These are phyloP conservation scores for Drosophila lacicola DNA, from an alignment of 2,888 invertebrate genomes.

Conservation along the genomic window DNA sequence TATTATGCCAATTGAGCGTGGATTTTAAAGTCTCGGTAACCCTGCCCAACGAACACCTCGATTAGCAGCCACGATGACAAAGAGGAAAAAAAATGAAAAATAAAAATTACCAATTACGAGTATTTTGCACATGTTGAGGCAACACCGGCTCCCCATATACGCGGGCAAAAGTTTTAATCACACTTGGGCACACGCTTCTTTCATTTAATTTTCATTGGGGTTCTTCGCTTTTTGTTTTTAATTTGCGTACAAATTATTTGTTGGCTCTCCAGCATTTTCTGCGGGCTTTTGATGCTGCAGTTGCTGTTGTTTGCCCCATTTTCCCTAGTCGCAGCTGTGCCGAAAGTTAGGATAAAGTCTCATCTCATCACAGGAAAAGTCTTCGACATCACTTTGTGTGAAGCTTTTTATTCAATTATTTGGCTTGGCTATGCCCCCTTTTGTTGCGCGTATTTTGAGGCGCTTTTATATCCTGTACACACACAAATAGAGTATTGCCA, in stretches of 20 bases:
- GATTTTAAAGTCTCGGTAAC: slow-evolving; percentile 39
- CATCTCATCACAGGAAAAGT: slow-evolving; percentile 54
- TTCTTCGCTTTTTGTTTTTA: slow-evolving; percentile 60
- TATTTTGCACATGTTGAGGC: slow-evolving; percentile 45
- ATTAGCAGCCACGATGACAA: slow-evolving; percentile 60
- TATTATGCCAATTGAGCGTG: slow-evolving; percentile 77
- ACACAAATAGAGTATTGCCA: not conserved
- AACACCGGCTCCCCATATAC: slow-evolving; percentile 1
- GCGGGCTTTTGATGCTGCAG: slow-evolving; percentile 47
- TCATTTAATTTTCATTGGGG: slow-evolving; percentile 68
- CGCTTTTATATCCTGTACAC: slow-evolving; percentile 12
- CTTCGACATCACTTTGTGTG: slow-evolving; percentile 63
- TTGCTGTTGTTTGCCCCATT: not conserved
- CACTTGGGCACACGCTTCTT: slow-evolving; percentile 71
- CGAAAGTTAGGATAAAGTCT: slow-evolving; percentile 65
- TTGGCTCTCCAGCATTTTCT: slow-evolving; percentile 47
- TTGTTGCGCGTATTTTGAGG: slow-evolving; percentile 24
- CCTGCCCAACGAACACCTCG: slow-evolving; percentile 37
- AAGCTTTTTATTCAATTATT: slow-evolving; percentile 59
- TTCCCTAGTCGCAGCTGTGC: slow-evolving; percentile 54
- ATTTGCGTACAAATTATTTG: slow-evolving; percentile 78
- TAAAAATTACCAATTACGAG: slow-evolving; percentile 60
- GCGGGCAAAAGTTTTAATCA: slow-evolving; percentile 74
- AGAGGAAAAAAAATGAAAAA: not conserved
- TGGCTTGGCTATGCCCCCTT: slow-evolving; percentile 22